phyloP scores from a whole-genome alignment of 1,140 invertebrate species.

The Drosophila sproati region DNA sequence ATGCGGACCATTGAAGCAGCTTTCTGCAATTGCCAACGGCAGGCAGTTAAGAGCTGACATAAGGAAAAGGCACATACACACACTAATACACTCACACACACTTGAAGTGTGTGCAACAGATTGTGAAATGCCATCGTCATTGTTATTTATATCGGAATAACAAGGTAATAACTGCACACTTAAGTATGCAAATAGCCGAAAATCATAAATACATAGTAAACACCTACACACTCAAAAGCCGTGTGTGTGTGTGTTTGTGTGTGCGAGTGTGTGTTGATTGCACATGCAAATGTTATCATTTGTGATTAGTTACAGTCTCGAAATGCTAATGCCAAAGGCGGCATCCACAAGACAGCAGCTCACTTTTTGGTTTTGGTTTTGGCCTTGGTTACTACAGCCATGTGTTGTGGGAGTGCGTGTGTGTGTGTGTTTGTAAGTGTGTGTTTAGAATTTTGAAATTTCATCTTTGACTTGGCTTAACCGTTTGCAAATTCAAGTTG shows the following conservation, averaged over 20 bases:
- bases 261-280: conserved; percentile 44
- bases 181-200: conserved; percentile 80
- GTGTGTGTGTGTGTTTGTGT: conserved; percentile 8
- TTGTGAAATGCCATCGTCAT: conserved; percentile 29
- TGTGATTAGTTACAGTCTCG: conserved; percentile 80
- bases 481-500: conserved; percentile 5
- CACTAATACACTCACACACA: not conserved
- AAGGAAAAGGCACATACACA: not conserved
- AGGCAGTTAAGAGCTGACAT: conserved; percentile 23
- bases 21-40: conserved; percentile 47
- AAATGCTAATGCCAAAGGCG: conserved; percentile 63
- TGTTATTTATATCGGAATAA: conserved; percentile 83
- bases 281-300: conserved; percentile 82
- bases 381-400: not conserved
- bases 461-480: conserved; percentile 24
- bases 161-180: conserved; percentile 83
- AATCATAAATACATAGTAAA: conserved; percentile 61
- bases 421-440: conserved; percentile 9
- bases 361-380: conserved; percentile 32
- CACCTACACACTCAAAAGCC: conserved; percentile 36
- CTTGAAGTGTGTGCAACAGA: conserved; percentile 22
- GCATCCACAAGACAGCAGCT: conserved; percentile 59
- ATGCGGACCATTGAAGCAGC: conserved; percentile 28
- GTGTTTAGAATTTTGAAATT: conserved; percentile 11
- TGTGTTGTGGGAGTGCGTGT: not conserved